A percentile compares a stretch with the other conserved stretches of the same genome.
Conservation (phyloP, 2,797 vertebrate species). For the Parauchenoglanis ngamensis region DNA sequence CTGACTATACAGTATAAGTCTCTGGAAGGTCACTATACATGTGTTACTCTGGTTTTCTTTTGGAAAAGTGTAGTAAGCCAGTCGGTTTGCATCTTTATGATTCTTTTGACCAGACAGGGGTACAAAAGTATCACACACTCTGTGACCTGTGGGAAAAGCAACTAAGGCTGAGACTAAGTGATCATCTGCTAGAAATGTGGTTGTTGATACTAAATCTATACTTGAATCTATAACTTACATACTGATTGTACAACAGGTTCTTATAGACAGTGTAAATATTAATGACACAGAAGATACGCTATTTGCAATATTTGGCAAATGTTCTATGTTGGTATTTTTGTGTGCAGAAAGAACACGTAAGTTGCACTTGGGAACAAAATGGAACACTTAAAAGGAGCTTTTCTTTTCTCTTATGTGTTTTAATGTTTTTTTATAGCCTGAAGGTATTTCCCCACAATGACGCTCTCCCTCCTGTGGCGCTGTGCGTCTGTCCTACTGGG, state of each 20-base stretch:
- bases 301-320: background rate
- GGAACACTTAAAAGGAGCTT: background rate
- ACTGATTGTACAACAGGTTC: background rate
- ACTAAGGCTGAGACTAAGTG: no score
- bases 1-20: background rate
- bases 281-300: background rate
- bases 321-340: background rate
- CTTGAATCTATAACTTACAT: background rate
- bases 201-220: background rate
- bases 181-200: background rate
- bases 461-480: slow-evolving; percentile 69
- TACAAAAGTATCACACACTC: background rate
- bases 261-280: background rate
- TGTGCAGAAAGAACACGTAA: background rate
- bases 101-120: background rate
- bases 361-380: background rate
- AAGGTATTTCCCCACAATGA: slow-evolving; percentile 76
- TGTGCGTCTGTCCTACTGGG: slow-evolving; percentile 69
- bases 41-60: background rate
- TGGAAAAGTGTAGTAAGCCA: background rate
- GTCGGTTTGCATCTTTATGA: background rate
- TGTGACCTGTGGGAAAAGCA: background rate
- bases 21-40: background rate
- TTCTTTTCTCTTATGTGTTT: background rate
- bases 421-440: slow-evolving; percentile 39